Percentiles rank a stretch among this genome's conserved stretches.
These are phyloP conservation scores for Protonemura montana DNA, from an alignment of 2,888 invertebrate species.

Conservation along the genomic window DNA sequence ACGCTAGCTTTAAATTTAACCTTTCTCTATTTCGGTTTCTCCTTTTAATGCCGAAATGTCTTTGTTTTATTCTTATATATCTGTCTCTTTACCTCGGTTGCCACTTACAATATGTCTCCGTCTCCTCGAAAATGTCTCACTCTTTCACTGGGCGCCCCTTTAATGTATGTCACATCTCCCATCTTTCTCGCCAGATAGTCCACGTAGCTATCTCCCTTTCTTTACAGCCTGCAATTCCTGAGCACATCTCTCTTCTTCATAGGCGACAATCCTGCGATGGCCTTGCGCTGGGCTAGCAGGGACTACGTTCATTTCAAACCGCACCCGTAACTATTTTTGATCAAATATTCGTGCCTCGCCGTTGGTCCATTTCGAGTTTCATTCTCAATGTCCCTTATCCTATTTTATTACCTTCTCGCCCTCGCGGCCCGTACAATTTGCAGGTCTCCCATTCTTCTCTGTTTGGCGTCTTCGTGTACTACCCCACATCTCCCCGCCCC, in stretches of 20 bases:
- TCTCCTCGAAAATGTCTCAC: not conserved
- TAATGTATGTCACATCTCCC: not conserved
- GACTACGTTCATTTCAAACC: conserved; percentile 16
- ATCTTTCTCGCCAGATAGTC: not conserved
- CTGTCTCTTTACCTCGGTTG: conserved; percentile 19
- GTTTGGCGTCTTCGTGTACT: not conserved
- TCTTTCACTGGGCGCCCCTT: not conserved
- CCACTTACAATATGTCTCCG: conserved; percentile 24
- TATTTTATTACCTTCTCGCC: conserved; percentile 25
- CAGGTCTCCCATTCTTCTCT: not conserved
- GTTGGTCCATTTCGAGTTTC: conserved; percentile 1
- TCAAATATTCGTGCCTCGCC: conserved; percentile 29
- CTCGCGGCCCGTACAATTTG: not conserved
- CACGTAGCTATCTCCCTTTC: not conserved
- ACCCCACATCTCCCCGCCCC: conserved; percentile 1
- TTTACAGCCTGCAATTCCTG: not conserved
- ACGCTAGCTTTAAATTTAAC: conserved; percentile 40
- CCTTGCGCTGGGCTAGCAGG: not conserved
- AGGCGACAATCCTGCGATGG: not conserved
- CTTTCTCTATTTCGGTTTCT: conserved; percentile 23
- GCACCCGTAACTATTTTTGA: conserved; percentile 23
- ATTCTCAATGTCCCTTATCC: conserved; percentile 20
- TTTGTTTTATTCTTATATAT: conserved; percentile 10
- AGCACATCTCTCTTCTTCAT: not conserved
- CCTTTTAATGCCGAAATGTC: conserved; percentile 16